Percentiles rank a stretch among this genome's conserved stretches.
Conservation (phyloP, 2,888 invertebrate genomes). For the Pseudococcus jackbeardsleyi region DNA sequence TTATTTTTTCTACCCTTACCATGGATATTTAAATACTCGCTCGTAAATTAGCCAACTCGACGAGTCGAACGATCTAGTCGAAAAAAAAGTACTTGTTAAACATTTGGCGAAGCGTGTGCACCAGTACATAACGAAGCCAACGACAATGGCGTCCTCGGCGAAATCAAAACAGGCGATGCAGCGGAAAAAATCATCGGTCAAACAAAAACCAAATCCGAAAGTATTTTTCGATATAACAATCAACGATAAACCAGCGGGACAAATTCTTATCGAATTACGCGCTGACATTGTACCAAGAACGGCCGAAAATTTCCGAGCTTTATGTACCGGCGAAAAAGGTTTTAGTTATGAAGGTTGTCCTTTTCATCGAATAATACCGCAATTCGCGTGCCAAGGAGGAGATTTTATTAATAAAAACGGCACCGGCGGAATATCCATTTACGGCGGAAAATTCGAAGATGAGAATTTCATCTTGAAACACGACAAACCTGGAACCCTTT, state of each 20-base stretch:
- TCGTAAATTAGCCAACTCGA: not conserved
- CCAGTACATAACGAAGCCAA: not conserved
- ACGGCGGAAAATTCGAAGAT: conserved; percentile 60
- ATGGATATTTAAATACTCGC: not conserved
- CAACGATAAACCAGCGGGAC: conserved; percentile 26
- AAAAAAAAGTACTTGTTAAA: not conserved
- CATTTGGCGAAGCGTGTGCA: not conserved
- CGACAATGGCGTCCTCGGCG: not conserved
- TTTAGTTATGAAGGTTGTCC: conserved; percentile 54
- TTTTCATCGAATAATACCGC: conserved; percentile 57
- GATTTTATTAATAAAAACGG: conserved; percentile 59
- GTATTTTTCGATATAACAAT: conserved; percentile 53
- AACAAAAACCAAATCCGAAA: not conserved
- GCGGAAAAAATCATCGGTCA: not conserved
- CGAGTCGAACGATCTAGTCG: not conserved
- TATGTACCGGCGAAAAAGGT: conserved; percentile 55
- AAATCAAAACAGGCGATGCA: not conserved
- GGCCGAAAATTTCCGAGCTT: conserved; percentile 58
- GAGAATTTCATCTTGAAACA: conserved; percentile 59
- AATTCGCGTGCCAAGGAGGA: conserved; percentile 56
- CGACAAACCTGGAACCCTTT: conserved; percentile 52
- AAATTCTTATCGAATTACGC: conserved; percentile 56
- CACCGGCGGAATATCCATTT: conserved; percentile 58
- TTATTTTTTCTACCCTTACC: not conserved
- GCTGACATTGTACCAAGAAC: conserved; percentile 57